Evolutionary conservation across 2,113 vertebrate genomes (phyloP).

Genomic region (Saccopteryx bilineata): DNA sequence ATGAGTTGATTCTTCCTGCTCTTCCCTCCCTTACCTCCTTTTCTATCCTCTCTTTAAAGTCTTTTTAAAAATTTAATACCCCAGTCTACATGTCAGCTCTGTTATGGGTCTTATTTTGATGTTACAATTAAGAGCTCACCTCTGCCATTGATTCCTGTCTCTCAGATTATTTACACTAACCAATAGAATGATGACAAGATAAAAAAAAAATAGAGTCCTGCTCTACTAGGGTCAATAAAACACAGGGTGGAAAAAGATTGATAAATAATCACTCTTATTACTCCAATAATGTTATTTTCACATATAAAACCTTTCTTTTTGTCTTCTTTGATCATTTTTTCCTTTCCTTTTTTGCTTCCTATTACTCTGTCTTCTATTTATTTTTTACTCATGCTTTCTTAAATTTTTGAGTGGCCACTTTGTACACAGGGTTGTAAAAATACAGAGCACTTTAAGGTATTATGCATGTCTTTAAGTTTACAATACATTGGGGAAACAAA

Average conservation of each 20-base stretch:
- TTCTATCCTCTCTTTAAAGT: too few species aligned
- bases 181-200: background rate
- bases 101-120: background rate
- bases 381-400: conserved; percentile 1
- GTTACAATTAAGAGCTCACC: background rate
- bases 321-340: conserved; percentile 21
- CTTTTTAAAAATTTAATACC: conserved; percentile 21
- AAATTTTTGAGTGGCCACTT: background rate
- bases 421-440: background rate
- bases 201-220: background rate
- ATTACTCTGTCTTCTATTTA: background rate
- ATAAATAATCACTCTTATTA: background rate
- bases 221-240: background rate
- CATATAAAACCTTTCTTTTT: background rate
- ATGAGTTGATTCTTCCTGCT: too few species aligned
- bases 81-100: background rate
- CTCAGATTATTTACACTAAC: background rate
- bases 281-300: background rate
- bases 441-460: conserved; percentile 14
- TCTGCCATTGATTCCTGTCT: background rate
- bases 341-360: background rate
- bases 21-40: too few species aligned
- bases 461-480: background rate
- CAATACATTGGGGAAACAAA: background rate
- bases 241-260: background rate